phyloP scores from a whole-genome alignment of 2,113 vertebrate genomes.

The Sarotherodon lohbergeri region DNA sequence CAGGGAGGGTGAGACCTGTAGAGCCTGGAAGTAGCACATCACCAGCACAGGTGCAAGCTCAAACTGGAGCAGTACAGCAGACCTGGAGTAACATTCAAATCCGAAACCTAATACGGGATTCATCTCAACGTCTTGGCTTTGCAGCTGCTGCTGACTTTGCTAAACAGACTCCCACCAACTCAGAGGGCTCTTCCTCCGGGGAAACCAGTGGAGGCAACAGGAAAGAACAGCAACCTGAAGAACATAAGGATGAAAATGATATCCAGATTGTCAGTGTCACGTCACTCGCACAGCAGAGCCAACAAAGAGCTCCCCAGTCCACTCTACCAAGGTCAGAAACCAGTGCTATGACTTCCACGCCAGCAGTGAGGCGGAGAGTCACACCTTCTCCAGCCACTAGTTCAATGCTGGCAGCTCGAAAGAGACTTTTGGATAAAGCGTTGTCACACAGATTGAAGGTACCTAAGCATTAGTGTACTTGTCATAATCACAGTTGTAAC shows the following conservation, averaged over 20 bases:
- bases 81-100: slow-evolving; percentile 69
- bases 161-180: slow-evolving; percentile 35
- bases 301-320: slow-evolving; percentile 39
- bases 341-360: slow-evolving; percentile 7
- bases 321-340: slow-evolving; percentile 10
- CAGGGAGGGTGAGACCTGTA: slow-evolving; percentile 53
- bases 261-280: slow-evolving; percentile 76
- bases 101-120: slow-evolving; percentile 50
- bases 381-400: slow-evolving; percentile 57
- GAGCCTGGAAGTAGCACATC: slow-evolving; percentile 18
- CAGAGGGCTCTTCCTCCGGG: background rate
- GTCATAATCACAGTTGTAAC: background rate
- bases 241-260: slow-evolving; percentile 52
- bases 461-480: slow-evolving; percentile 18
- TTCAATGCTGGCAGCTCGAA: slow-evolving; percentile 72
- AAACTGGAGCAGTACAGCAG: slow-evolving; percentile 4
- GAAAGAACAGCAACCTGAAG: background rate
- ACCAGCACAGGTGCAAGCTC: background rate
- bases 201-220: background rate
- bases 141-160: slow-evolving; percentile 14
- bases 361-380: slow-evolving; percentile 38
- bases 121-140: slow-evolving; percentile 48
- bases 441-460: slow-evolving; percentile 76
- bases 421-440: slow-evolving; percentile 73
- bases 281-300: slow-evolving; percentile 60